phyloP scores from a whole-genome alignment of 2,888 invertebrate genomes.

The Latheticus oryzae region DNA sequence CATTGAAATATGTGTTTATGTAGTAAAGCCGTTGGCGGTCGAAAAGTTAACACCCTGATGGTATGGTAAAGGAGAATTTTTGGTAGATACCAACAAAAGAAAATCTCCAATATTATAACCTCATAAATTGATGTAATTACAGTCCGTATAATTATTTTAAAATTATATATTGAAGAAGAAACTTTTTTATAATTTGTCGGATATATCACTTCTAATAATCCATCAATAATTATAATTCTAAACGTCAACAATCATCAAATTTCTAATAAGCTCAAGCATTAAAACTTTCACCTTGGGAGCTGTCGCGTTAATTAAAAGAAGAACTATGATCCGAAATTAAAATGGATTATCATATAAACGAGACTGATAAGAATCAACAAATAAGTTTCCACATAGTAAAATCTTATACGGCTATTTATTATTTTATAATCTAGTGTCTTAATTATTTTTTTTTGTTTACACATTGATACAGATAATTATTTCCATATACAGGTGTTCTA shows the following conservation, averaged over 20 bases:
- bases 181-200: no score
- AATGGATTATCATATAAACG: constrained; percentile 22
- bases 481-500: constrained; percentile 35
- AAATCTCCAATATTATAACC: constrained; percentile 1
- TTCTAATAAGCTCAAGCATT: constrained; percentile 1
- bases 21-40: constrained; percentile 9
- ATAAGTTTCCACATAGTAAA: constrained; percentile 17
- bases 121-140: no score
- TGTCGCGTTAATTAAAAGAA: constrained; percentile 13
- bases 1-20: constrained; percentile 22
- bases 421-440: constrained; percentile 22
- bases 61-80: no score
- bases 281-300: constrained; percentile 2
- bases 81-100: no score
- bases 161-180: no score
- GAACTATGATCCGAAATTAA: constrained; percentile 20
- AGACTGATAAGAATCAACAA: constrained; percentile 12
- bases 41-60: constrained; percentile 17
- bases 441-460: constrained; percentile 28
- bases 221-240: no score
- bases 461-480: constrained; percentile 22
- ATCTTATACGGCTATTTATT: constrained; percentile 15
- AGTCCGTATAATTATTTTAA: no score
- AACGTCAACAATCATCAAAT: no score
- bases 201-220: no score